Evolutionary conservation across 2,797 vertebrate genomes (phyloP), one percentile per base, ranked within the genome.

Genomic region (Chaenodraco wilsoni): DNA sequence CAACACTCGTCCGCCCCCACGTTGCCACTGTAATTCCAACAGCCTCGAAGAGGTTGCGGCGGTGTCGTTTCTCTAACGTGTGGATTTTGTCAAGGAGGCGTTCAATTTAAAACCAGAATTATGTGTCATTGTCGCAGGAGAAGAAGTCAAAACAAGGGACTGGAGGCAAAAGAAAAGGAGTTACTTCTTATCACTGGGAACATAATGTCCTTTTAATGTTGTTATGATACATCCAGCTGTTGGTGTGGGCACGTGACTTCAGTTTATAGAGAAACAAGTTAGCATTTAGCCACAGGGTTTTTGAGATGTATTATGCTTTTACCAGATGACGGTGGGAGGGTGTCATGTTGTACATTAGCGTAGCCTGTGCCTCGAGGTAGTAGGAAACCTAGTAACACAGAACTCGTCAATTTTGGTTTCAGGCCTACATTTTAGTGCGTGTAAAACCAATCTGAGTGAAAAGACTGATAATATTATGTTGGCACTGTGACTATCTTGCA

Each of bases 151-250:
- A 76, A 61, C 56, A 63, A 50, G 63, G 7, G n/a, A 55, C 78
- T 65, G 13, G 23, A 57, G 64, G 58, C 15, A 37, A 48, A 83
- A 61, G 19, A 61, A 17, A 54, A 72, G 44, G 43, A 83, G 76
- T 84, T 68, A 74, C 52, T 84, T 46, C 51, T 41, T 52, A 44
- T 74, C 49, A 60, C 21, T 4, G 21, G 11, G 72, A 78, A 83
- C 88, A 83, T 58, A 86, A 80, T 83, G 83, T 88, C 78, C 75
- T 79, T 52, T 75, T 69, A 78, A 76, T 82, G 62, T 52, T 72
- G 51, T 51, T 68, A 63, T 69, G 62, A 50, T 65, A 3, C 23
- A 60, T 81, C 79, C 82, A 84, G 81, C 82, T 83, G 82, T 76
- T 78, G 54, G 55, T 71, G 71, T 43, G 58, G 82, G 60, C 58